Base-by-base conservation (phyloP, 1,140 invertebrate genomes). In the Pseudachorutes palmiensis region DNA sequence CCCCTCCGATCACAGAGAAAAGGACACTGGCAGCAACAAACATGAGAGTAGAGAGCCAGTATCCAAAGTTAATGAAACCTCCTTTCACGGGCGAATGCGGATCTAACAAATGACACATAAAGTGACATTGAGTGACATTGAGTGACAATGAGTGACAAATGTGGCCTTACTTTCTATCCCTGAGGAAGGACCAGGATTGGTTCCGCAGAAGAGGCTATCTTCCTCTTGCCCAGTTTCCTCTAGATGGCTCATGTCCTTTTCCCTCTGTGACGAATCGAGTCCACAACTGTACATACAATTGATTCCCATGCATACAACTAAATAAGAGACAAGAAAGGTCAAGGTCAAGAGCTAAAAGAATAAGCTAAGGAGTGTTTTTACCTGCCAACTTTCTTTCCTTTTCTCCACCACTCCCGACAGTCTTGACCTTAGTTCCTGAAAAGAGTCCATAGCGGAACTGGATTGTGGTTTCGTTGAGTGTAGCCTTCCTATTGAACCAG, bases 21-120 rank as follows among this genome's bases (percentile, higher is more conserved):
- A 69, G 14, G 58, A 66, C 63, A 1, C 41, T 58, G 51, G 16
- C 41, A 2, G 3, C 28, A 12, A 69, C 16, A 26, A 69, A 61
- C 28, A 69, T 36, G 1, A 69, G 12, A 1, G 68, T 69, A 1
- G 58, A 26, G 16, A 66, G 16, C 64, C 63, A 69, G 3, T 66
- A 36, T 2, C 63, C 66, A 57, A 45, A 67, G 24, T 72, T 70
- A n/a, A 62, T 32, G 64, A 74, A 77, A 5, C 16, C 19, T 5
- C 51, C 24, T 55, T 55, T 24, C 12, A 55, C 5, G 9, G 24
- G 51, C 51, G 12, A 9, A 22, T 24, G 9, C 24, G 9, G 3
- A 5, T 24, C 24, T 26, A 16, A 16, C 5, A 55, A 55, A 45
- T 12, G 36, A 45, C n/a, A n/a, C n/a, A n/a, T n/a, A 45, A 45